phyloP scores from a whole-genome alignment of 2,888 invertebrate species.

The Cryptus viduatorius region DNA sequence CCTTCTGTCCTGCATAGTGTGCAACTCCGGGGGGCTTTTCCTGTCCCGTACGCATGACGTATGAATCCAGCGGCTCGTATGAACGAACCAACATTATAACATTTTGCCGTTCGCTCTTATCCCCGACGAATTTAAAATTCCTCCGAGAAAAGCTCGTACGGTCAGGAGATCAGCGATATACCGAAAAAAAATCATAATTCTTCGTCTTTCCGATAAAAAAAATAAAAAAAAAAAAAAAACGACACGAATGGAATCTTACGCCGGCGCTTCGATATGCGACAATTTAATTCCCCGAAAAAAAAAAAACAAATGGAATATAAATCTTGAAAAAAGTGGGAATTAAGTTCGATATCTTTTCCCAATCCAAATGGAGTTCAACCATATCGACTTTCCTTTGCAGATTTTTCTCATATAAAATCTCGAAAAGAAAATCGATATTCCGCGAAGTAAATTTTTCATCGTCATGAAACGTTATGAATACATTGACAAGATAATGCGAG shows the following conservation, averaged over 20 bases:
- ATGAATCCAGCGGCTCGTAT: conserved; percentile 18
- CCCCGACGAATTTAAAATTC: neutral
- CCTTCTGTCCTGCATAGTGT: neutral
- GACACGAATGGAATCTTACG: neutral
- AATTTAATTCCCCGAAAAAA: neutral
- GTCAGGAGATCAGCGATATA: conserved; percentile 1
- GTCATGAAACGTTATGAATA: neutral
- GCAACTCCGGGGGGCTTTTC: conserved; percentile 24
- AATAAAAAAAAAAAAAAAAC: too few relatives aligned
- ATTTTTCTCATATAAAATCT: neutral
- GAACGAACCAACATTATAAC: conserved; percentile 8
- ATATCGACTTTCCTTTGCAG: neutral
- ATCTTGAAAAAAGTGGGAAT: too few relatives aligned
- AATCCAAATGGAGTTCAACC: neutral
- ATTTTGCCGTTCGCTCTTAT: neutral
- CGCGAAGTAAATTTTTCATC: neutral
- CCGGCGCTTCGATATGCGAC: neutral
- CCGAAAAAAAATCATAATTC: neutral
- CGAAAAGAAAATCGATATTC: neutral
- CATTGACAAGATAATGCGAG: conserved; percentile 4
- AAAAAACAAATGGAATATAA: too few relatives aligned
- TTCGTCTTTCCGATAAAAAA: neutral
- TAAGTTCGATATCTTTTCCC: too few relatives aligned
- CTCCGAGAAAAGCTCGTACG: neutral
- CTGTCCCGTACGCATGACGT: conserved; percentile 33